These are phyloP conservation scores for Chrysemys picta DNA, from an alignment of 2,113 vertebrate species.

Conservation along the genomic window DNA sequence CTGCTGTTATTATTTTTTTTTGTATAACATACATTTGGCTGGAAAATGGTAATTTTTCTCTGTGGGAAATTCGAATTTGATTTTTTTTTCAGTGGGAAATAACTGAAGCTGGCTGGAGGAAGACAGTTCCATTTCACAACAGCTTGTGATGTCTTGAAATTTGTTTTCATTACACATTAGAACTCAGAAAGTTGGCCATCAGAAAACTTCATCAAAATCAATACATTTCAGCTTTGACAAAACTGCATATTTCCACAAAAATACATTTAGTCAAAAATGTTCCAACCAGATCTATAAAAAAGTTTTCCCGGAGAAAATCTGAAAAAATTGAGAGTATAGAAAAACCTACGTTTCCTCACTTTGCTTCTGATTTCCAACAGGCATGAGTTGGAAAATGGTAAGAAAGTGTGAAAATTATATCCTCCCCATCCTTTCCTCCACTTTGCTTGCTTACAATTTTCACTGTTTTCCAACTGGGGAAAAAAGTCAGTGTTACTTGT, in stretches of 20 bases:
- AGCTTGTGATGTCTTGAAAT: fast-evolving
- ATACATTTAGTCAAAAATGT: neutral
- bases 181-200: neutral
- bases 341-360: neutral
- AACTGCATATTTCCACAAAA: neutral
- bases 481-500: neutral
- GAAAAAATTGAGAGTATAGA: neutral
- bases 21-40: neutral
- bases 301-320: neutral
- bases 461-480: neutral
- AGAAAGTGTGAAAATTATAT: neutral
- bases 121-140: neutral
- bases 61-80: neutral
- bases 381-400: neutral
- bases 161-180: neutral
- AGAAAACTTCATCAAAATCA: neutral
- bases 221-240: neutral
- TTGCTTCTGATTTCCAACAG: neutral
- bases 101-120: neutral
- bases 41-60: neutral
- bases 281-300: neutral
- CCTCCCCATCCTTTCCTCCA: neutral
- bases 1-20: neutral
- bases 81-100: neutral
- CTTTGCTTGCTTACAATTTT: neutral